Conservation (phyloP, 2,888 invertebrate genomes). For the Clitarchus hookeri region DNA sequence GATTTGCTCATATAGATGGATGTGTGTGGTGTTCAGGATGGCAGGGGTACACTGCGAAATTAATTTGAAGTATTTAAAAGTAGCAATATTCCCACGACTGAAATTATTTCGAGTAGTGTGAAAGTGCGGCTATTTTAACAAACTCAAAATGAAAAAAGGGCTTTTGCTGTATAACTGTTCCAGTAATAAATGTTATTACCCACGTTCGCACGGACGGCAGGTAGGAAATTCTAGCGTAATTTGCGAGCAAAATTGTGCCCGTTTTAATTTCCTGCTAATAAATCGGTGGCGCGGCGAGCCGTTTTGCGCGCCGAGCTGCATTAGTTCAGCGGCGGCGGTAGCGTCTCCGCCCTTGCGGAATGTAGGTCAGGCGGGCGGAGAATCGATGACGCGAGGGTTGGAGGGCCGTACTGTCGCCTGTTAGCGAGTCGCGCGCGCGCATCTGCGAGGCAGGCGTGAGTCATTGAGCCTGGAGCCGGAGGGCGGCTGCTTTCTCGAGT, state of each 20-base stretch:
- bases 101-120: too few species aligned
- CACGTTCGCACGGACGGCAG: not conserved
- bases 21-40: too few species aligned
- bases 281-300: not conserved
- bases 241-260: not conserved
- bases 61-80: too few species aligned
- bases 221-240: not conserved
- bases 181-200: not conserved
- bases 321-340: not conserved
- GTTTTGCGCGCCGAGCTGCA: not conserved
- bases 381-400: not conserved
- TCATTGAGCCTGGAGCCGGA: too few species aligned
- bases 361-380: not conserved
- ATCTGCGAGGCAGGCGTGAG: too few species aligned
- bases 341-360: not conserved
- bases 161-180: not conserved
- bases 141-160: constrained; percentile 45
- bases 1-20: too few species aligned
- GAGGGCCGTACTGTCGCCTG: not conserved
- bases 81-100: too few species aligned
- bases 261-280: constrained; percentile 1
- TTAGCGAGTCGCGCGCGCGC: too few species aligned
- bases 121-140: too few species aligned
- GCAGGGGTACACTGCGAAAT: too few species aligned
- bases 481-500: too few species aligned